phyloP scores from a whole-genome alignment of 2,888 invertebrate species.

The Flexamia atlantica region DNA sequence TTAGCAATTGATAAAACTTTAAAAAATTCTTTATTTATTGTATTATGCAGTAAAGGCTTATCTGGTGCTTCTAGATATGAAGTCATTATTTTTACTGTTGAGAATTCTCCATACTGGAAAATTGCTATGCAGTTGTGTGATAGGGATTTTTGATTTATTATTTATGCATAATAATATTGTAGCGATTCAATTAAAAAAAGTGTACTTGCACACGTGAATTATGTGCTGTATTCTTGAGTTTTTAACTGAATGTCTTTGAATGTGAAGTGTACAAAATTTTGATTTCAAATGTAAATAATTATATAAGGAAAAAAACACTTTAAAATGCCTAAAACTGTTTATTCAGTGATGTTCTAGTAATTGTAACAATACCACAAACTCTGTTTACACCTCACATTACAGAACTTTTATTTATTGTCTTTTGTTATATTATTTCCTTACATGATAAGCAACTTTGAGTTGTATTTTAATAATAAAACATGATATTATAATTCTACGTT shows the following conservation, averaged over 20 bases:
- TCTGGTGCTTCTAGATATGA: not conserved
- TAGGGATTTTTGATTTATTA: not conserved
- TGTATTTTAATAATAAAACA: slow-evolving; percentile 34
- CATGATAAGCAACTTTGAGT: slow-evolving; percentile 27
- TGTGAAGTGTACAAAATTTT: too few species aligned
- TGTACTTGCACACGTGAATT: too few species aligned
- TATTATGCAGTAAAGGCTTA: not conserved
- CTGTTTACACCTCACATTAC: too few species aligned
- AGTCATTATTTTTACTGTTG: not conserved
- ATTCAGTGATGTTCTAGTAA: too few species aligned
- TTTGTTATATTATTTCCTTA: slow-evolving; percentile 29
- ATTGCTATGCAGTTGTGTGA: not conserved
- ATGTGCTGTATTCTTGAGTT: too few species aligned
- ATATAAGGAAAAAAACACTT: too few species aligned
- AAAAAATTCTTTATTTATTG: not conserved
- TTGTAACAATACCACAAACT: too few species aligned
- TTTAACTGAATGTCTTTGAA: too few species aligned
- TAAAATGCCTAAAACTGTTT: too few species aligned
- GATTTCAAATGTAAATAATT: too few species aligned
- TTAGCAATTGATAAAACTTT: not conserved
- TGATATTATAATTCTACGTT: not conserved
- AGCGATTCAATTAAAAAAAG: not conserved
- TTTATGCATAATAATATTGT: not conserved
- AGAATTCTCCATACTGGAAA: too few species aligned
- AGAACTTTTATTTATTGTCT: not conserved